Evolutionary conservation across 2,888 invertebrate genomes (phyloP), one percentile per base, ranked within the genome.

Genomic region (Aromia moschata): DNA sequence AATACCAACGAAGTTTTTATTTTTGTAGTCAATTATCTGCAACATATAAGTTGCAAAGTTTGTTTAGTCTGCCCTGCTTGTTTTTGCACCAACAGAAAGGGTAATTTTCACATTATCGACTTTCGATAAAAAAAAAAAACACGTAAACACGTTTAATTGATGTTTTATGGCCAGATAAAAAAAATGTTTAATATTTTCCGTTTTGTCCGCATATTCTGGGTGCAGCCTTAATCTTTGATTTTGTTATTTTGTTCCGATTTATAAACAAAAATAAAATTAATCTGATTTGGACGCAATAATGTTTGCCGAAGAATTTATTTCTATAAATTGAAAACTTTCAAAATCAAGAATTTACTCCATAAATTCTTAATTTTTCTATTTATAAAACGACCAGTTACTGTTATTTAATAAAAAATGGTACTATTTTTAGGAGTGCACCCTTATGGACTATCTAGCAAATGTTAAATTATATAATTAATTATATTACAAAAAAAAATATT

Each of bases 381-480:
- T n/a, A n/a, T n/a, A n/a, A n/a, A n/a, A n/a, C n/a, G n/a, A n/a
- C n/a, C n/a, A n/a, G n/a, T n/a, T n/a, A n/a, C n/a, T n/a, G n/a
- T n/a, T n/a, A n/a, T n/a, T n/a, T n/a, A n/a, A n/a, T n/a, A n/a
- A n/a, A n/a, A n/a, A n/a, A n/a, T n/a, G n/a, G n/a, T n/a, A 33
- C 53, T 47, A 40, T 43, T 40, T 49, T 55, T 43, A 44, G 40
- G 56, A 64, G 71, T 66, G 67, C 65, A 67, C 71, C 68, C 64
- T 56, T 65, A 72, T 72, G 69, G 70, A 74, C 65, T 72, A 70
- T 70, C 68, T 75, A 76, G 75, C 72, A 67, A 69, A 76, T 75
- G 74, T 77, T 75, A 77, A 76, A 76, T 75, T 75, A 73, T 74
- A 75, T 76, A 74, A 77, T 77, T 73, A 77, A 58, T 54, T 76